These are phyloP conservation scores for Oryctes rhinoceros DNA, from an alignment of 1,140 invertebrate genomes.

Conservation along the genomic window DNA sequence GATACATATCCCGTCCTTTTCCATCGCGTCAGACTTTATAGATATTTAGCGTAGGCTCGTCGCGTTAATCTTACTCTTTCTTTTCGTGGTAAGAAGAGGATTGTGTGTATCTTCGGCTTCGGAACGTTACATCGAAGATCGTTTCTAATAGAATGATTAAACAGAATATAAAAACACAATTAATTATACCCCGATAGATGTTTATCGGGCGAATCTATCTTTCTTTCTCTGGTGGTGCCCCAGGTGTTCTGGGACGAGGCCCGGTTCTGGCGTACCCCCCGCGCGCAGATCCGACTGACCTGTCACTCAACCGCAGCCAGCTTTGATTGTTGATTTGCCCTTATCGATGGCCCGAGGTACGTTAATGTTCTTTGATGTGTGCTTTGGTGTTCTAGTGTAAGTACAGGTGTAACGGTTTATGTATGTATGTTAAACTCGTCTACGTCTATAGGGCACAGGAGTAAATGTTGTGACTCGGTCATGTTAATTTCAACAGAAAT, in stretches of 20 bases:
- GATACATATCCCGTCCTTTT: slow-evolving; percentile 14
- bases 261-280: slow-evolving; percentile 48
- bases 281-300: slow-evolving; percentile 48
- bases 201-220: slow-evolving; percentile 50
- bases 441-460: too few species aligned
- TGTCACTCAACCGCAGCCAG: slow-evolving; percentile 49
- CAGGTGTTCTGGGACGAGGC: slow-evolving; percentile 54
- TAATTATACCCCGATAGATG: slow-evolving; percentile 59
- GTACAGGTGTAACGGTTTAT: slow-evolving; percentile 39
- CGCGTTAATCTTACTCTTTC: slow-evolving; percentile 36
- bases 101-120: slow-evolving; percentile 28
- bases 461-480: too few species aligned
- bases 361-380: slow-evolving; percentile 41
- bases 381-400: slow-evolving; percentile 1
- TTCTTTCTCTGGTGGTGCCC: slow-evolving; percentile 46
- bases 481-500: too few species aligned
- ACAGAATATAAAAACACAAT: slow-evolving; percentile 61
- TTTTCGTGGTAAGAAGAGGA: slow-evolving; percentile 38
- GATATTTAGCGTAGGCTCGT: neutral
- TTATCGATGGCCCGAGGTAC: slow-evolving; percentile 35
- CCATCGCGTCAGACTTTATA: neutral
- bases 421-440: slow-evolving; percentile 5
- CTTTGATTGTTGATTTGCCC: slow-evolving; percentile 44
- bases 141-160: slow-evolving; percentile 61
- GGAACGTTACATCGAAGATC: slow-evolving; percentile 49